A percentile compares a stretch with the other conserved stretches of the same genome.
phyloP scores from a whole-genome alignment of 2,113 vertebrate species.

The Merops nubicus region DNA sequence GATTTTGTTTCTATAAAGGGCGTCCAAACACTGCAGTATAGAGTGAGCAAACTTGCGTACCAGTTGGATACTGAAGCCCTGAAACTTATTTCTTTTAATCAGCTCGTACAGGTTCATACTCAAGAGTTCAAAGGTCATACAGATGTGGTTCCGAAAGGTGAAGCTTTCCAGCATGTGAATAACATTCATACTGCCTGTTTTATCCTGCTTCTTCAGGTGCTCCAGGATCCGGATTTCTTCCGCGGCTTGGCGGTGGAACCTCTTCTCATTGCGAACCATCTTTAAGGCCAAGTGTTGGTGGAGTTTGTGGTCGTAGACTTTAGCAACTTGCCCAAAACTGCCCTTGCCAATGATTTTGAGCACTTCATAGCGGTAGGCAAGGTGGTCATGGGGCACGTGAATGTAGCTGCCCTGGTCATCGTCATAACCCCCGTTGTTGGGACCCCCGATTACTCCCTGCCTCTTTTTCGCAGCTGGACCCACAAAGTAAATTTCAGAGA shows the following conservation, averaged over 20 bases:
- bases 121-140: constrained; percentile 96
- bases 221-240: constrained; percentile 98
- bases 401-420: constrained; percentile 95
- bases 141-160: constrained; percentile 97
- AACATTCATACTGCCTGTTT: constrained; percentile 92
- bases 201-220: constrained; percentile 95
- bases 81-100: constrained; percentile 99
- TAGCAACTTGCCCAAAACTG: constrained; percentile 97
- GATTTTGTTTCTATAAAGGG: constrained; percentile 90
- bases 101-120: constrained; percentile 98
- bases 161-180: constrained; percentile 98
- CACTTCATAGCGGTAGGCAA: constrained; percentile 96
- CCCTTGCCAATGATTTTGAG: constrained; percentile 98
- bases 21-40: constrained; percentile 94
- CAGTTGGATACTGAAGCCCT: constrained; percentile 93
- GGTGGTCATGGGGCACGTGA: constrained; percentile 92
- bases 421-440: constrained; percentile 93
- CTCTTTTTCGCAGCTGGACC: constrained; percentile 95
- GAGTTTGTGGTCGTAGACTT: constrained; percentile 95
- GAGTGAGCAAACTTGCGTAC: constrained; percentile 98
- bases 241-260: constrained; percentile 94
- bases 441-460: constrained; percentile 86
- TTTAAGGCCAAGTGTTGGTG: constrained; percentile 95
- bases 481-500: constrained; percentile 92
- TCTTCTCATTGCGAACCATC: constrained; percentile 97